A percentile compares a stretch with the other conserved stretches of the same genome.
phyloP scores from a whole-genome alignment of 1,140 invertebrate species.

The Saxidomus purpurata region DNA sequence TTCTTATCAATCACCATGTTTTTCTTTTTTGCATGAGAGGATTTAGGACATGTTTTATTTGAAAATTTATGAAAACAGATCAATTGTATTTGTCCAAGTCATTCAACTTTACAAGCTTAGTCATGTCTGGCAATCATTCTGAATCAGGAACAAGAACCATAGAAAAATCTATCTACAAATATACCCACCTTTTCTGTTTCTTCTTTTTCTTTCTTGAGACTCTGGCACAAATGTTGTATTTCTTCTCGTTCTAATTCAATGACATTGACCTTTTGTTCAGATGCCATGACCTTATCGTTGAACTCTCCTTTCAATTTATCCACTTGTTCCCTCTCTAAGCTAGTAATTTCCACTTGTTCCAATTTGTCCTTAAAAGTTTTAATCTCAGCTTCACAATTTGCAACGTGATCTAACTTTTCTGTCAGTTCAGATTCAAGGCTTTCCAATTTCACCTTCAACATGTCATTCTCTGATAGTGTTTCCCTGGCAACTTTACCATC shows the following conservation, averaged over 20 bases:
- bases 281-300: not conserved
- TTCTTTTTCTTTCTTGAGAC: constrained; percentile 7
- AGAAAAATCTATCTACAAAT: too few species aligned
- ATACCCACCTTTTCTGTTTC: constrained; percentile 1
- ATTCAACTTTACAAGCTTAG: too few species aligned
- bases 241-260: not conserved
- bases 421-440: constrained; percentile 7
- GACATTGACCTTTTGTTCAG: not conserved
- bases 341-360: not conserved
- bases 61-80: too few species aligned
- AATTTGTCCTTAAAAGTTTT: constrained; percentile 16
- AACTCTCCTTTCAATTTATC: not conserved
- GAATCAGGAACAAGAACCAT: too few species aligned
- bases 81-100: too few species aligned
- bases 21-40: too few species aligned
- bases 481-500: not conserved
- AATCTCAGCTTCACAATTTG: constrained; percentile 12
- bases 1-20: too few species aligned
- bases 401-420: not conserved
- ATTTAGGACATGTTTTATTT: too few species aligned
- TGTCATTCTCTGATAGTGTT: not conserved
- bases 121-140: too few species aligned
- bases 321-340: not conserved
- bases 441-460: constrained; percentile 34
- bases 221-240: not conserved